Percentiles rank a stretch among this genome's conserved stretches.
phyloP scores from a whole-genome alignment of 2,888 invertebrate genomes.

The Euclidia mi region DNA sequence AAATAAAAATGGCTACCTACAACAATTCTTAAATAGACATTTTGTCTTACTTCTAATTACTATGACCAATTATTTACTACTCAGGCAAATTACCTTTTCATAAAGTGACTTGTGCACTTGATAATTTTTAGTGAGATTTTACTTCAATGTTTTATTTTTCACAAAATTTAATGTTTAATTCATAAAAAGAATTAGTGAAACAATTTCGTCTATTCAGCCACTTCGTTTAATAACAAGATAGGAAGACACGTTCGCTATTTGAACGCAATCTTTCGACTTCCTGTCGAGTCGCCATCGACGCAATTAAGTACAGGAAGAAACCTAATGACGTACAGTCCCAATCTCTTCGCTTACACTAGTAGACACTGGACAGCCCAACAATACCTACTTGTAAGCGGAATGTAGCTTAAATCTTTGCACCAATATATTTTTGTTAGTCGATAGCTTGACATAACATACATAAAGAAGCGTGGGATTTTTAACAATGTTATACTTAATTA shows the following conservation, averaged over 20 bases:
- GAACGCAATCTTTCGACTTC: slow-evolving; percentile 87
- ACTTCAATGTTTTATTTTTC: background rate
- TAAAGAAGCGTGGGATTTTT: too few relatives aligned
- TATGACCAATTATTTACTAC: slow-evolving; percentile 32
- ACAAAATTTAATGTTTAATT: slow-evolving; percentile 6
- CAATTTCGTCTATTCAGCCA: slow-evolving; percentile 41
- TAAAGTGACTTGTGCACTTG: slow-evolving; percentile 5
- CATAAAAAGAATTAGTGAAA: slow-evolving; percentile 18
- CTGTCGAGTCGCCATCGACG: slow-evolving; percentile 80
- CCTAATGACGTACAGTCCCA: slow-evolving; percentile 77
- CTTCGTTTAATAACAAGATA: slow-evolving; percentile 59
- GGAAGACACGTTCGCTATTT: slow-evolving; percentile 75
- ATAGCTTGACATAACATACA: too few relatives aligned
- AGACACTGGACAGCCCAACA: slow-evolving; percentile 46
- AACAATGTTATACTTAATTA: too few relatives aligned
- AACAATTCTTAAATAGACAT: slow-evolving; percentile 28
- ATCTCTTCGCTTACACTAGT: slow-evolving; percentile 63
- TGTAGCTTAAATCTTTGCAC: background rate
- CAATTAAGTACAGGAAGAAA: slow-evolving; percentile 86
- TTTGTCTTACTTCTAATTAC: slow-evolving; percentile 44
- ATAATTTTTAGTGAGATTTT: slow-evolving; percentile 12
- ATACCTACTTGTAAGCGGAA: slow-evolving; percentile 26
- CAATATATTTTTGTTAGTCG: background rate
- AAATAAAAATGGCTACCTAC: slow-evolving; percentile 60
- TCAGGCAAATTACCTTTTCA: slow-evolving; percentile 5